Conservation (phyloP, 2,113 vertebrate genomes). For the Nesogale talazaci region DNA sequence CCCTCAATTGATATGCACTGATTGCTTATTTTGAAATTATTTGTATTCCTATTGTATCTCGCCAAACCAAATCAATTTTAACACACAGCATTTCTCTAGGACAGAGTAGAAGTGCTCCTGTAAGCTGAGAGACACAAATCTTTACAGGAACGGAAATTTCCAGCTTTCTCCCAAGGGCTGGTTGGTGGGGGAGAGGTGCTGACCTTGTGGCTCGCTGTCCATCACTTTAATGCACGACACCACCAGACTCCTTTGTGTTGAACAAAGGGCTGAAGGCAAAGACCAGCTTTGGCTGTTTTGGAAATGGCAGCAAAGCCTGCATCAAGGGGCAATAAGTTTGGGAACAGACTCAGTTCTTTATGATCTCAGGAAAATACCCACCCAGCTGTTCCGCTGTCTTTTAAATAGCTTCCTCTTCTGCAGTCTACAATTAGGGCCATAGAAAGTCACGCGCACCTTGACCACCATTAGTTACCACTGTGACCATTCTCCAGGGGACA, state of each 20-base stretch:
- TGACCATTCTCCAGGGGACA: slow-evolving; percentile 47
- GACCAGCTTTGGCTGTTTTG: slow-evolving; percentile 54
- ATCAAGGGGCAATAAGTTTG: slow-evolving; percentile 71
- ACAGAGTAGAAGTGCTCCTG: no score
- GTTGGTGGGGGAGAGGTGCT: no score
- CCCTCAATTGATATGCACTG: slow-evolving; percentile 4
- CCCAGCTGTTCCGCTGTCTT: not conserved
- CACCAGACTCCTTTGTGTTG: not conserved
- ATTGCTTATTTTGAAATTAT: slow-evolving; percentile 75
- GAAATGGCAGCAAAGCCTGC: slow-evolving; percentile 62
- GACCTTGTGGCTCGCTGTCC: no score
- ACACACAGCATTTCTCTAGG: no score
- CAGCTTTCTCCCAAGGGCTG: no score
- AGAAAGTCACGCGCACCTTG: not conserved
- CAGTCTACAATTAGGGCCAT: not conserved
- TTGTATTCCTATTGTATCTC: not conserved
- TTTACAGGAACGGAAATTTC: no score
- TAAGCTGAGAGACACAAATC: no score
- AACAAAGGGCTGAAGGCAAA: slow-evolving; percentile 35
- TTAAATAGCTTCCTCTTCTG: slow-evolving; percentile 38
- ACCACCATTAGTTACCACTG: not conserved
- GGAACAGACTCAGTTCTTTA: slow-evolving; percentile 78
- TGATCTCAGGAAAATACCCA: slow-evolving; percentile 70
- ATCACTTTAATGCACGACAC: no score
- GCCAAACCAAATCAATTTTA: no score